phyloP scores from a whole-genome alignment of 1,140 invertebrate genomes.

The Dolichoris vasculosae region DNA sequence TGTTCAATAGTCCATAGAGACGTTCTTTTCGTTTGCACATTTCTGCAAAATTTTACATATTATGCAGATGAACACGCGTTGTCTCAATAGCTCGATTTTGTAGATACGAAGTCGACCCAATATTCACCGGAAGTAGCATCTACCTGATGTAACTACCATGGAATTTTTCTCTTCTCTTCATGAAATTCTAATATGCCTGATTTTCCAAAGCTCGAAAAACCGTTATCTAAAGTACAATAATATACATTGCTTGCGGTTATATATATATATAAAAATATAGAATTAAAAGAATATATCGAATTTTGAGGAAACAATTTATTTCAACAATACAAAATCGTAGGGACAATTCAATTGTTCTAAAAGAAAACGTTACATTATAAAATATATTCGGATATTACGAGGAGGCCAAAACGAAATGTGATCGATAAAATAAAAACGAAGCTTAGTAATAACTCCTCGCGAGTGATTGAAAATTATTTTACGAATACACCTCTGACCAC shows the following conservation, averaged over 20 bases:
- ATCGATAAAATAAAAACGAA: neutral
- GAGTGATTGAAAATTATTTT: neutral
- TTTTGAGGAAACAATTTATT: neutral
- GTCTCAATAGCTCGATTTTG: slow-evolving; percentile 28
- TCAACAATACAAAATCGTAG: neutral
- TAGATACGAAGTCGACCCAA: slow-evolving; percentile 5
- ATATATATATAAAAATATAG: too few species aligned
- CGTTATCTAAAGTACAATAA: neutral
- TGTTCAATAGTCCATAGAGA: slow-evolving; percentile 2
- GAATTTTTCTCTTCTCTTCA: neutral
- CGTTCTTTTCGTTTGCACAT: neutral
- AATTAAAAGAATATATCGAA: neutral
- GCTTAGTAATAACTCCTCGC: neutral
- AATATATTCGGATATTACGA: neutral
- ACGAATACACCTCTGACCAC: neutral
- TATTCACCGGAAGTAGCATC: slow-evolving; percentile 30
- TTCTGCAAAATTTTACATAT: slow-evolving; percentile 26
- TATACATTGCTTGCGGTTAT: neutral
- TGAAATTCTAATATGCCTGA: slow-evolving; percentile 7
- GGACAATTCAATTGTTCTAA: neutral
- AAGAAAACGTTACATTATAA: neutral
- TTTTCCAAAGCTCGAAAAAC: neutral
- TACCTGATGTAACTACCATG: slow-evolving; percentile 8
- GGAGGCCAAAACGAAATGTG: neutral
- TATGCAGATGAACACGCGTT: slow-evolving; percentile 40